These are phyloP conservation scores for Megastigmus dorsalis DNA, from an alignment of 2,888 invertebrate genomes.

Conservation along the genomic window DNA sequence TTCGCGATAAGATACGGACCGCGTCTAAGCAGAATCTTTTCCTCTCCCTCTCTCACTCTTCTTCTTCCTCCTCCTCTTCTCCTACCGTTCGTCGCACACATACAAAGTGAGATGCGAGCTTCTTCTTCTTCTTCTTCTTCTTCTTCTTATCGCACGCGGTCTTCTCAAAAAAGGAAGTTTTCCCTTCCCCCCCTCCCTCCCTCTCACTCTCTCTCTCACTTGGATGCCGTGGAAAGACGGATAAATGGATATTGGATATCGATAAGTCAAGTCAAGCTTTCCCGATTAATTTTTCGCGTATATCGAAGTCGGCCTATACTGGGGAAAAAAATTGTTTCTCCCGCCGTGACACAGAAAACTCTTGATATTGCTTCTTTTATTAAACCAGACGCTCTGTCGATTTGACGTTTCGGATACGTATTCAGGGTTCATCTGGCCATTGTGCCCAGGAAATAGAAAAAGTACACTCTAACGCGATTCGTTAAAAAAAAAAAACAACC, in stretches of 20 bases:
- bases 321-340: slow-evolving; percentile 40
- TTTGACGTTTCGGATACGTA: slow-evolving; percentile 20
- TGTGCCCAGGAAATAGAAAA: background rate
- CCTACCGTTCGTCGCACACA: background rate
- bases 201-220: background rate
- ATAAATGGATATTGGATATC: slow-evolving; percentile 56
- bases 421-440: background rate
- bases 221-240: slow-evolving; percentile 46
- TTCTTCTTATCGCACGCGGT: slow-evolving; percentile 30
- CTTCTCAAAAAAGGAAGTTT: slow-evolving; percentile 32
- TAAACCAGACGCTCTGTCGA: slow-evolving; percentile 1
- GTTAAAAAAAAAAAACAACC: background rate
- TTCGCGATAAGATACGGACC: slow-evolving; percentile 68
- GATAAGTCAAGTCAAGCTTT: slow-evolving; percentile 53
- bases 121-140: background rate
- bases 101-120: no score
- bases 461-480: background rate
- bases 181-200: background rate
- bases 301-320: slow-evolving; percentile 23
- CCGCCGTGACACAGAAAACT: slow-evolving; percentile 41
- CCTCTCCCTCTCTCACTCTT: slow-evolving; percentile 31
- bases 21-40: slow-evolving; percentile 56
- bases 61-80: background rate
- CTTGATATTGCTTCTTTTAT: slow-evolving; percentile 46
- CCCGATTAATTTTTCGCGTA: slow-evolving; percentile 55